Evolutionary conservation across 2,113 vertebrate species (phyloP), one percentile per base, ranked within the genome.

Genomic region (Eubucco bourcierii): DNA sequence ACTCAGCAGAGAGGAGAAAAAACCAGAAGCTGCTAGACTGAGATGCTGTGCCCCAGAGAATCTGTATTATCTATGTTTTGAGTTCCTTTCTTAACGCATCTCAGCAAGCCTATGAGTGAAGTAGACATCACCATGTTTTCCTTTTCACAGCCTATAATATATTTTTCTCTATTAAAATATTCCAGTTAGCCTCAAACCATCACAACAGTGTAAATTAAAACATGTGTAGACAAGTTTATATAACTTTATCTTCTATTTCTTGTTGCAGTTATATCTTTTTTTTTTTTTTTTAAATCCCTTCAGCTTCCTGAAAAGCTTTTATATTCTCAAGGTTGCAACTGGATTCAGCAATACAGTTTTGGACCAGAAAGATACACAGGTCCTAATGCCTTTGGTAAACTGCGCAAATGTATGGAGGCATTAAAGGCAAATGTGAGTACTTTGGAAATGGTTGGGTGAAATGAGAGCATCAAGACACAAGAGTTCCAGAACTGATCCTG

Each of bases 311-410:
- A 98, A 94, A 98, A 98, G 68, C 97, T 98, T 70, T 95, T 98
- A 16, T 98, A 98, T 96, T 98, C 98, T 70, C 98, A 98, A 98
- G 98, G 98, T 31, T 98, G 98, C 87, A 98, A 98, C 95, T 98
- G 98, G 98, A 97, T 98, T 92, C 98, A 98, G 95, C 98, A 98
- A 5, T 98, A 98, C 85, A 97, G 98, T 90, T 98, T 98, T 94
- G 98, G 98, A 68, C 97, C 98, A 82, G 98, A 98, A 95, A 97
- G 97, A 70, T 98, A 98, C 29, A 96, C 97, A 12, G 98, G 98
- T 29, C 95, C 98, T 25, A 98, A 98, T 37, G 97, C 96, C 59
- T 98, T 98, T 80, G 97, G 97, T 46, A 98, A 98, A 92, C 23
- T 98, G 74, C 98, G 98, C n/a, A 98, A 96, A 93, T 98, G 97